Evolutionary conservation across 2,888 invertebrate species (phyloP).

Genomic region (Caenorhabditis drosophilae): DNA sequence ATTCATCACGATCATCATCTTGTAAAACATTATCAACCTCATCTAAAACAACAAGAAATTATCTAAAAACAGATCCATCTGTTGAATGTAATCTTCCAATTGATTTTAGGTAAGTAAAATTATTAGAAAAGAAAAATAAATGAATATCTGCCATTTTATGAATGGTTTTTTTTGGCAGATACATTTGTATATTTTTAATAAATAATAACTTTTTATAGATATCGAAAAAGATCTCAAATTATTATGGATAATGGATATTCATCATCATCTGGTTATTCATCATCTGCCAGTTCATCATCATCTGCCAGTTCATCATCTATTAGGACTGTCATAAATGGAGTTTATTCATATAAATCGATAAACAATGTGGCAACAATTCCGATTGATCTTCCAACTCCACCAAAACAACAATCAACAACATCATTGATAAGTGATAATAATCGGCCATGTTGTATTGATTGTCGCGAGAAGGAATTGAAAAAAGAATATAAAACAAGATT

Average conservation of each 20-base stretch:
- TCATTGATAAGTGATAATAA: background rate
- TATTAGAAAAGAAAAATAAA: background rate
- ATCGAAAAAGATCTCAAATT: slow-evolving; percentile 24
- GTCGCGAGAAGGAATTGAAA: slow-evolving; percentile 30
- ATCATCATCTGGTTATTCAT: slow-evolving; percentile 2
- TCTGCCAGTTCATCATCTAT: slow-evolving; percentile 25
- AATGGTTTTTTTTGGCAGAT: background rate
- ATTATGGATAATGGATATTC: slow-evolving; percentile 26
- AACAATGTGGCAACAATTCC: background rate
- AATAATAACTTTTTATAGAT: slow-evolving; percentile 10
- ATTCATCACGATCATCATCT: background rate
- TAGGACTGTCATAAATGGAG: slow-evolving; percentile 19
- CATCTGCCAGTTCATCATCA: slow-evolving; percentile 17
- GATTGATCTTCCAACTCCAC: background rate
- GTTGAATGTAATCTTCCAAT: slow-evolving; percentile 24
- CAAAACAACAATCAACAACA: background rate
- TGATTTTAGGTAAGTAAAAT: slow-evolving; percentile 24
- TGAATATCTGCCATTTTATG: too few species aligned
- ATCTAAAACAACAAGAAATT: too few species aligned
- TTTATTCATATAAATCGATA: background rate
- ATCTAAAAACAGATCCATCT: background rate
- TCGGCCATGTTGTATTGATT: slow-evolving; percentile 27
- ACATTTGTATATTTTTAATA: background rate
- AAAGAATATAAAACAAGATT: slow-evolving; percentile 12
- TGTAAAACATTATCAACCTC: too few species aligned